Evolutionary conservation across 2,888 invertebrate species (phyloP), one percentile per base, ranked within the genome.

Genomic region (Acanthosoma haemorrhoidale): DNA sequence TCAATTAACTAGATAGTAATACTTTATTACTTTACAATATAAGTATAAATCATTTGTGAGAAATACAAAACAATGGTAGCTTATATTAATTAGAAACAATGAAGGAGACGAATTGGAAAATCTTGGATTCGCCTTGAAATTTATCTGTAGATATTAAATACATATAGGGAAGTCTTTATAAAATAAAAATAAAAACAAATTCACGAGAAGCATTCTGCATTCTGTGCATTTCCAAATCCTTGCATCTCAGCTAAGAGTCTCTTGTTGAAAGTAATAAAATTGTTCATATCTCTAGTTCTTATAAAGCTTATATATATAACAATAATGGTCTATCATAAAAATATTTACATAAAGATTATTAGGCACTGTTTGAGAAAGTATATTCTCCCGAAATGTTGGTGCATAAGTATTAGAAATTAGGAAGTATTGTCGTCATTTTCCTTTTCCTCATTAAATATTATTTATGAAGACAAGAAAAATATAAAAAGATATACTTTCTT

Each of bases 301-400:
- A 61, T 34, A 61, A 61, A 61, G 61, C 43, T 43, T 64, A 64
- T 25, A 15, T 29, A 29, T 64, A 64, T 43, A 41, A 64, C 11
- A 21, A 64, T 64, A 25, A 64, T 31, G 25, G 25, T 64, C 13
- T 31, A 41, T 64, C 18, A 41, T 64, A 43, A 38, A 43, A 43
- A 64, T 64, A 43, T 64, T 38, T 64, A 43, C 39, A 41, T 36
- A 64, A 43, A 64, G 38, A 64, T 64, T 61, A 64, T 41, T 9
- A 64, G 64, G 64, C 64, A 64, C 64, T 64, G 64, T 64, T 64
- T 25, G 39, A 39, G n/a, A 64, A 43, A 43, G 6, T 43, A 43
- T 31, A 31, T n/a, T 64, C 18, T 39, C 25, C 25, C n/a, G 25
- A 64, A 64, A 64, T 25, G 15, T 64, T 64, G 64, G 64, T 64